These are phyloP conservation scores for Barypeithes pellucidus DNA, from an alignment of 2,888 invertebrate genomes.

Conservation along the genomic window DNA sequence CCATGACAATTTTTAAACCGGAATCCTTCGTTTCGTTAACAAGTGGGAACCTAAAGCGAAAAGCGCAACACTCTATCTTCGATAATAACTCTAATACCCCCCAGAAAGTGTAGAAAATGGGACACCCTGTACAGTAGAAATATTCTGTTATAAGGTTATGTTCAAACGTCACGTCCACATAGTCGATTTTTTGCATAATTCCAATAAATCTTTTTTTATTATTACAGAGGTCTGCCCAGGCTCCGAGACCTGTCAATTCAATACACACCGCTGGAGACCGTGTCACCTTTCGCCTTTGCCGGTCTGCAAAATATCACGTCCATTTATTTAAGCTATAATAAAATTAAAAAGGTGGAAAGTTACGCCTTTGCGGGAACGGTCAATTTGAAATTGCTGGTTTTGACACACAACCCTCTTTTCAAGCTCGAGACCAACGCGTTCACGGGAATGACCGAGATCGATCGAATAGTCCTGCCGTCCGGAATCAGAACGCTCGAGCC, in stretches of 20 bases:
- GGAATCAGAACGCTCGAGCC: constrained; percentile 84
- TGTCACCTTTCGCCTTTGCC: constrained; percentile 89
- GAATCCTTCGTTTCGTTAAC: too few species aligned
- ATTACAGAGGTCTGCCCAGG: constrained; percentile 87
- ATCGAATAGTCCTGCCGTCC: constrained; percentile 87
- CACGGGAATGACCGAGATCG: constrained; percentile 87
- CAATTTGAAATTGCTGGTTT: constrained; percentile 85
- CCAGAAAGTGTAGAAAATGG: too few species aligned
- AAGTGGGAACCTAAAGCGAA: too few species aligned
- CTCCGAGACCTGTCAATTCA: constrained; percentile 88
- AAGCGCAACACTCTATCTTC: too few species aligned
- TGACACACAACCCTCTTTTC: constrained; percentile 89
- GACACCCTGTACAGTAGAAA: too few species aligned
- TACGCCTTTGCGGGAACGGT: constrained; percentile 92
- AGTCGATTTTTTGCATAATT: background rate
- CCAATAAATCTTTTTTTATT: constrained; percentile 71
- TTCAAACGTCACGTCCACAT: too few species aligned
- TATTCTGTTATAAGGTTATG: too few species aligned
- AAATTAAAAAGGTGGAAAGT: constrained; percentile 74
- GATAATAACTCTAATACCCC: too few species aligned
- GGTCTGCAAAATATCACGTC: constrained; percentile 86
- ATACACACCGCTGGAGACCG: constrained; percentile 86
- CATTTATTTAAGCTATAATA: constrained; percentile 76
- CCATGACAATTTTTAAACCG: too few species aligned
- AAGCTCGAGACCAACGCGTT: constrained; percentile 88